Evolutionary conservation across 2,888 invertebrate genomes (phyloP), one percentile per base, ranked within the genome.

Genomic region (Zhuqinia jingwanae): DNA sequence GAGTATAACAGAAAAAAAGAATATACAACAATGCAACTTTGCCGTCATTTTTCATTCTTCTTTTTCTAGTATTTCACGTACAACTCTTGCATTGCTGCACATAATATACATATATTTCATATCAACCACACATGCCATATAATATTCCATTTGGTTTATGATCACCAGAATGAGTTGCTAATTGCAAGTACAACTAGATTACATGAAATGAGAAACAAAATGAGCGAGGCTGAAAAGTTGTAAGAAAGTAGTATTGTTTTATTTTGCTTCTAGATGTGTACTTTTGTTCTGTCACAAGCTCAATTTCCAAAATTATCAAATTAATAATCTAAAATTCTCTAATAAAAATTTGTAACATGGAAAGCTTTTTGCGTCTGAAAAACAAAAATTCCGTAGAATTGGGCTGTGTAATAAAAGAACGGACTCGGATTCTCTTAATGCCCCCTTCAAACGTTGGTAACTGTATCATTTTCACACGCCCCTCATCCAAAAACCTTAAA

Each of bases 1-100:
- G 75, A 75, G 75, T 75, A 56, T 30, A 75, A 75, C 75, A 70
- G 36, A 65, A 47, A n/a, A n/a, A n/a, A n/a, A n/a, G n/a, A n/a
- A n/a, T n/a, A n/a, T 47, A 70, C 10, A 70, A 25, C 25, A 70
- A 68, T 47, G 47, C 47, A 70, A 70, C 47, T 70, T 27, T 36
- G 47, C 36, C 70, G 47, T 65, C 65, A 47, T 47, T 70, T 70
- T 47, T 47, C 50, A 47, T 22, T 1, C 22, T 68, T 13, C 20
- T 47, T n/a, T 8, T 25, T 25, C 45, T n/a, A n/a, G n/a, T n/a
- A n/a, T n/a, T 70, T 70, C 70, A 13, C 6, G 11, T 25, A 45
- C 45, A 11, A 8, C 25, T 45, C 13, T 30, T 65, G 65, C 36
- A n/a, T 70, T 47, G 15, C n/a, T 47, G 20, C 68, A 47, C 3